Evolutionary conservation across 1,140 invertebrate species (phyloP), one percentile per base, ranked within the genome.

Genomic region (Temnothorax curvispinosus): DNA sequence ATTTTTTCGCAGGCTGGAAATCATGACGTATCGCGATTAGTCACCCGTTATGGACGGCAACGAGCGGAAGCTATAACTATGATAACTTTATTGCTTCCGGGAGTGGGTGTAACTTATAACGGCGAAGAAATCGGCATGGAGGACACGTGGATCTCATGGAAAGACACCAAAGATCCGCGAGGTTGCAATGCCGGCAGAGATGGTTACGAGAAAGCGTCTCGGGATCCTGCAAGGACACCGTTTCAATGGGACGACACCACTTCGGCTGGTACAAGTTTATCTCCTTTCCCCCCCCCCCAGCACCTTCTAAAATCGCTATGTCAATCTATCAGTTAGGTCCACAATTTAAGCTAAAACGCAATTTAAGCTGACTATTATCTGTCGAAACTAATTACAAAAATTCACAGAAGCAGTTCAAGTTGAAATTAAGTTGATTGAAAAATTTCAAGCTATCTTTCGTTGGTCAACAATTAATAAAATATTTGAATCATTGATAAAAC

Each of bases 41-140:
- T 96, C 0, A 94, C 95, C 4, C 94, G 97, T 41, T 96, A 97
- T 86, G 96, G 96, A 13, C 86, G 89, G 0, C 95, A 96, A 47
- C 93, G 96, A 71, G 96, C 97, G 0, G 97, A 97, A 92, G 95
- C 96, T 0, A 92, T 97, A 18, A 97, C 97, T 87, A 97, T 97
- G 94, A 94, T 98, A 41, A 95, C 96, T 3, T 93, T 97, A 52
- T 89, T 98, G 0, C 91, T 98, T 32, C 97, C 97, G 15, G 98
- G 98, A 0, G 96, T 97, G 11, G 96, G 96, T 1, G 96, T 98
- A 1, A 97, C 97, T 77, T 98, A 98, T 93, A 97, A 98, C 94
- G 97, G 97, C 38, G 97, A 97, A 87, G 97, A 97, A 91, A 96
- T 97, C 27, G 97, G 96, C 0, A 97, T 97, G 96, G 88, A 93